Evolutionary conservation across 2,113 vertebrate species (phyloP).

Genomic region (Colius striatus): DNA sequence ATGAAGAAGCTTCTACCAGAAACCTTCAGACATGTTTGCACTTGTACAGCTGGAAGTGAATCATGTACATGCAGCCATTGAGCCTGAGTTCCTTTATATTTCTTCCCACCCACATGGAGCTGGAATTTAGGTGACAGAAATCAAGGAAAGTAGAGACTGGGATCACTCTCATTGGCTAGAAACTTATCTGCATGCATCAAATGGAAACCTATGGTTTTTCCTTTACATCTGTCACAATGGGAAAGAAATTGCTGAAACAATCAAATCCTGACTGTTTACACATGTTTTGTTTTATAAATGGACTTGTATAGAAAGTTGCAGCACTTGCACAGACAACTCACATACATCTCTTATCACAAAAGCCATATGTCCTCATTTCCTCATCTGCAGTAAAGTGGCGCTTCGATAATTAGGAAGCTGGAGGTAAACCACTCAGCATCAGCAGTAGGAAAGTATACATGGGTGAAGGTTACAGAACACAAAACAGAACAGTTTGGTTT

Average conservation of each 20-base stretch:
- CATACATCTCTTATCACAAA: slow-evolving; percentile 65
- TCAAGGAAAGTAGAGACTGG: neutral
- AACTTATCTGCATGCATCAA: slow-evolving; percentile 10
- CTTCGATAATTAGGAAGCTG: slow-evolving; percentile 56
- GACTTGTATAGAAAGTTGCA: slow-evolving; percentile 56
- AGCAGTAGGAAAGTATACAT: neutral
- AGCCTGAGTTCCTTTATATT: neutral
- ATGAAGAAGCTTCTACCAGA: neutral
- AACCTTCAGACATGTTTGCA: neutral
- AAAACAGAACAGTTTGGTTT: neutral
- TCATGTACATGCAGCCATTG: fast-evolving
- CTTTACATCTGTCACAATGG: slow-evolving; percentile 57
- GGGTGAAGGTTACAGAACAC: slow-evolving; percentile 54
- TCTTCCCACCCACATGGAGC: neutral
- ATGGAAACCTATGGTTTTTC: slow-evolving; percentile 60
- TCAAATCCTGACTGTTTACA: slow-evolving; percentile 61
- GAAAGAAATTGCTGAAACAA: slow-evolving; percentile 53
- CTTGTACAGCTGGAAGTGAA: neutral
- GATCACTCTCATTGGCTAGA: neutral
- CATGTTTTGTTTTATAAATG: slow-evolving; percentile 60
- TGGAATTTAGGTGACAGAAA: slow-evolving; percentile 29
- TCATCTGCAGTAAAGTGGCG: neutral
- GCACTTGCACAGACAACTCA: slow-evolving; percentile 9
- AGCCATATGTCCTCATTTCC: slow-evolving; percentile 72
- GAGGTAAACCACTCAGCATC: slow-evolving; percentile 35